A percentile compares a stretch with the other conserved stretches of the same genome.
Evolutionary conservation across 2,797 vertebrate genomes (phyloP).

Genomic region (Lagodon rhomboides): DNA sequence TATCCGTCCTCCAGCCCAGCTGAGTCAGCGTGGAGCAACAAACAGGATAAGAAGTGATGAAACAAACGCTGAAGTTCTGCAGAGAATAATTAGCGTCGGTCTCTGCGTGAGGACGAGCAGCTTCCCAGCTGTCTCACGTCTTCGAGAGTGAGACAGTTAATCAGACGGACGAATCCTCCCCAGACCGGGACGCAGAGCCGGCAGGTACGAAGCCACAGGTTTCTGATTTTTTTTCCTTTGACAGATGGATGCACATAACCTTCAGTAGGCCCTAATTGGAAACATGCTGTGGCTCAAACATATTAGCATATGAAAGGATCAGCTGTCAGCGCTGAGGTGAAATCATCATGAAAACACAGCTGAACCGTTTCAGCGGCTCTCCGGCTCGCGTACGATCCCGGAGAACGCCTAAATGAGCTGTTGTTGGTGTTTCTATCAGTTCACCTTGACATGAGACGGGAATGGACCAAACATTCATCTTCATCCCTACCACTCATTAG

Average conservation of each 20-base stretch:
- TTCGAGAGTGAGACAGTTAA: not conserved
- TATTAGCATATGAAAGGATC: conserved; percentile 42
- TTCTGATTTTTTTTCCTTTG: not conserved
- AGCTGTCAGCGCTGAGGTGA: conserved; percentile 19
- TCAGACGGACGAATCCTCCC: too few species aligned
- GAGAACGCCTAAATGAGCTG: conserved; percentile 14
- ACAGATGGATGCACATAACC: not conserved
- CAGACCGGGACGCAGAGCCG: not conserved
- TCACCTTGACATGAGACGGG: conserved; percentile 20
- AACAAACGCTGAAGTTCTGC: conserved; percentile 33
- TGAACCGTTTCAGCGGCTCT: conserved; percentile 7
- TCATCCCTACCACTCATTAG: conserved; percentile 36
- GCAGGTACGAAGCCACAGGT: not conserved
- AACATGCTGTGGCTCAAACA: conserved; percentile 17
- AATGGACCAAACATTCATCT: conserved; percentile 49
- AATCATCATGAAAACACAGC: conserved; percentile 15
- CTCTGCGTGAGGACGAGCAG: not conserved
- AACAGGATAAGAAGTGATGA: conserved; percentile 54
- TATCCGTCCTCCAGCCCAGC: conserved; percentile 43
- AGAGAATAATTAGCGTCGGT: conserved; percentile 7
- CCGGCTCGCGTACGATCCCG: not conserved
- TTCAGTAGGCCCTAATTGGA: conserved; percentile 35
- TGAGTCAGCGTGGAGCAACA: conserved; percentile 61
- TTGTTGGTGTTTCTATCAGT: conserved; percentile 6
- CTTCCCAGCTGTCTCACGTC: not conserved